phyloP scores from a whole-genome alignment of 2,113 vertebrate genomes.

The Caranx ignobilis region DNA sequence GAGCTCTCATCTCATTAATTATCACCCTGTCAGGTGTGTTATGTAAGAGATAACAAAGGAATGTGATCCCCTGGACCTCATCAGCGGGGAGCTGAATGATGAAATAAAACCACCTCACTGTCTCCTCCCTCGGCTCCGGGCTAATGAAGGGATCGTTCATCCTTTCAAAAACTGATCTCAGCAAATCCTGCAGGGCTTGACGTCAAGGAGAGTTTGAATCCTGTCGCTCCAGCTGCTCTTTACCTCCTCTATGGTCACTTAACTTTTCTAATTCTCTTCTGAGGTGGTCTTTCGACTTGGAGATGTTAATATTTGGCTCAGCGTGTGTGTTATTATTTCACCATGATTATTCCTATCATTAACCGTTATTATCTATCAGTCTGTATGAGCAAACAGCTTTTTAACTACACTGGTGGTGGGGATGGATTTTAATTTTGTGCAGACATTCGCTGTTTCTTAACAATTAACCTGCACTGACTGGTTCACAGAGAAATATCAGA shows the following conservation, averaged over 20 bases:
- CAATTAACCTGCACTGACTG: background rate
- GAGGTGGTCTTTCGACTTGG: background rate
- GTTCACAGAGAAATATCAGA: background rate
- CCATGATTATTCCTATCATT: background rate
- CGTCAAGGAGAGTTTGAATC: background rate
- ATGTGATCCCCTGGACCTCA: constrained; percentile 45
- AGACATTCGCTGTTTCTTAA: background rate
- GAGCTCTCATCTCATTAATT: constrained; percentile 62
- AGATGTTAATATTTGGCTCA: background rate
- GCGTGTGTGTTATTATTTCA: background rate
- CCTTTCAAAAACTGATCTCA: constrained; percentile 13
- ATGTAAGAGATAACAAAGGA: constrained; percentile 49
- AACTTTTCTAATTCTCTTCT: constrained; percentile 2
- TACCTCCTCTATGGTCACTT: background rate
- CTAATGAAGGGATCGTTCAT: constrained; percentile 37
- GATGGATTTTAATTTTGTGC: background rate
- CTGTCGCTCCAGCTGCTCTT: constrained; percentile 13
- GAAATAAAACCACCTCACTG: constrained; percentile 34
- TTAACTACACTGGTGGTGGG: background rate
- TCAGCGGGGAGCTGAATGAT: constrained; percentile 41
- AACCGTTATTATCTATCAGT: background rate
- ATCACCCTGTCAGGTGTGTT: constrained; percentile 60
- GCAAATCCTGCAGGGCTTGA: background rate
- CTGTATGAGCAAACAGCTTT: background rate
- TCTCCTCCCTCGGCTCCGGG: background rate